Percentiles rank a stretch among this genome's conserved stretches.
phyloP scores from a whole-genome alignment of 2,888 invertebrate genomes.

The Heteromurus nitidus region DNA sequence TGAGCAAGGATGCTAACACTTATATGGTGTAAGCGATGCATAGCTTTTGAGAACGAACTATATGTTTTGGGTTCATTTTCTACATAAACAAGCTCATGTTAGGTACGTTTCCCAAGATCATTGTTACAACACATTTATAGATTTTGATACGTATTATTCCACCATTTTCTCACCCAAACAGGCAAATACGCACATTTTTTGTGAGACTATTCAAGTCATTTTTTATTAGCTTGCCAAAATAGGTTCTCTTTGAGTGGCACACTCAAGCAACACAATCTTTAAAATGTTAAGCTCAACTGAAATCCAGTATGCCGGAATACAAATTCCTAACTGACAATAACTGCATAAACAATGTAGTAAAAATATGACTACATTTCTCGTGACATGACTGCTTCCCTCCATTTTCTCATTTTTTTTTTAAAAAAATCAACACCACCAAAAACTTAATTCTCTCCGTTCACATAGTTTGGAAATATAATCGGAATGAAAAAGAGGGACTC shows the following conservation, averaged over 20 bases:
- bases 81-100: too few relatives aligned
- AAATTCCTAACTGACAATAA: too few relatives aligned
- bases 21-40: neutral
- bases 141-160: too few relatives aligned
- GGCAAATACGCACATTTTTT: neutral
- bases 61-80: neutral
- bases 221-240: neutral
- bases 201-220: neutral
- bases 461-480: too few relatives aligned
- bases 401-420: slow-evolving; percentile 23
- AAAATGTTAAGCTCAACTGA: too few relatives aligned
- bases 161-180: neutral
- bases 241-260: too few relatives aligned
- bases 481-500: slow-evolving; percentile 4
- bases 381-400: slow-evolving; percentile 49
- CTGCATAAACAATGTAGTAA: too few relatives aligned
- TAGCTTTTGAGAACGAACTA: neutral
- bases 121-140: neutral
- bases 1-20: neutral
- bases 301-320: too few relatives aligned
- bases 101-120: neutral
- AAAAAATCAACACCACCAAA: slow-evolving; percentile 49
- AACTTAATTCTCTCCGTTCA: slow-evolving; percentile 54
- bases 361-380: too few relatives aligned
- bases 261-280: neutral